These are phyloP conservation scores for Entomobrya proxima DNA, from an alignment of 2,888 invertebrate species.

Conservation along the genomic window DNA sequence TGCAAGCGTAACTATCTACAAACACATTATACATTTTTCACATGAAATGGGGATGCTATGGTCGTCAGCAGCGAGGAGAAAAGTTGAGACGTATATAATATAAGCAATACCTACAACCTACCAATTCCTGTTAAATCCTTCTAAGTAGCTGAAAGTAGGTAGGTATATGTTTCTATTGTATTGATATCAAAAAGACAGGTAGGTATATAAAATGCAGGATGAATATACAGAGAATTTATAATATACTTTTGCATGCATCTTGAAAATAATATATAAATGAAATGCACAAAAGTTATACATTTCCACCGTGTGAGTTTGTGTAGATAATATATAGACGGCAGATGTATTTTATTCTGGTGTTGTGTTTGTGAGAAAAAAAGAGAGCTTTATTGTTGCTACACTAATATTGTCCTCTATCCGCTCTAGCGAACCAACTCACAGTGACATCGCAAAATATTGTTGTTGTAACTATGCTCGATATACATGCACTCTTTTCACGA, in stretches of 20 bases:
- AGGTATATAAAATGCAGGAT: not conserved
- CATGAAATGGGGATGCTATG: slow-evolving; percentile 14
- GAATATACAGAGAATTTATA: not conserved
- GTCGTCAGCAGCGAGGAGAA: not conserved
- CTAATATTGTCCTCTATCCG: slow-evolving; percentile 1
- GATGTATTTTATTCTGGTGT: too few species aligned
- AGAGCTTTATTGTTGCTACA: slow-evolving; percentile 15
- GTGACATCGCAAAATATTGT: slow-evolving; percentile 34
- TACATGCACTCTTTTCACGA: slow-evolving; percentile 39
- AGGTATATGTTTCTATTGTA: not conserved
- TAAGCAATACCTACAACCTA: not conserved
- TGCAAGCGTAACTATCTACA: slow-evolving; percentile 41
- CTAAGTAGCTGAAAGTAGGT: not conserved
- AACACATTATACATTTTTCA: slow-evolving; percentile 12
- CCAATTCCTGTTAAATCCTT: not conserved
- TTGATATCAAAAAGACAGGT: slow-evolving; percentile 1
- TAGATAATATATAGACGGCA: not conserved
- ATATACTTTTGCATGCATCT: not conserved
- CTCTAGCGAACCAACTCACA: slow-evolving; percentile 6
- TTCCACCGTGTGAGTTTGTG: too few species aligned
- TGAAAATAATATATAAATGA: too few species aligned
- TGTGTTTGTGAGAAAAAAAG: not conserved
- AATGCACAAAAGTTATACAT: too few species aligned
- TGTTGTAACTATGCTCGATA: not conserved
- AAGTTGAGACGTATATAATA: slow-evolving; percentile 17